These are phyloP conservation scores for Nomada ruficornis DNA, from an alignment of 2,888 invertebrate genomes.

Conservation along the genomic window DNA sequence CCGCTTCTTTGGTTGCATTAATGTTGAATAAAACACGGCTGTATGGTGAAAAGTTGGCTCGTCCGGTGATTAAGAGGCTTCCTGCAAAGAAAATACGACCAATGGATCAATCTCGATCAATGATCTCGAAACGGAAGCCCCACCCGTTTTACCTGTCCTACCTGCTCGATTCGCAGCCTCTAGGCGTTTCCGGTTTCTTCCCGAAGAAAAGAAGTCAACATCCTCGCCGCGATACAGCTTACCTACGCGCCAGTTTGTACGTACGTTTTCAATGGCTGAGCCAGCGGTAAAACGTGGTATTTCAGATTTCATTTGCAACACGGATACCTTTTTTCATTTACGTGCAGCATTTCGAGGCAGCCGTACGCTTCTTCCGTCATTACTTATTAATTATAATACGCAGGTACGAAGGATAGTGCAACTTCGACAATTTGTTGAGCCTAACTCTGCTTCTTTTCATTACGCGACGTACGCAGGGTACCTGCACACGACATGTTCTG, in stretches of 20 bases:
- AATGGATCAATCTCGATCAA: constrained; percentile 64
- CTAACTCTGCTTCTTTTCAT: too few relatives aligned
- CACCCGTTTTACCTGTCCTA: constrained; percentile 71
- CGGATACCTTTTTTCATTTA: neutral
- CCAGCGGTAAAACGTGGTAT: neutral
- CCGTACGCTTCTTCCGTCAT: neutral
- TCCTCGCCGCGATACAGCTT: constrained; percentile 9
- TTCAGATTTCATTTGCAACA: neutral
- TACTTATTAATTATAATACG: too few relatives aligned
- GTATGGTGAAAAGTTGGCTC: constrained; percentile 29
- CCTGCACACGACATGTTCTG: too few relatives aligned
- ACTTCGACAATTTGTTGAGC: too few relatives aligned
- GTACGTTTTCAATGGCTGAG: neutral
- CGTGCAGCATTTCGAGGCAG: too few relatives aligned
- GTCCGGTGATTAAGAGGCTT: constrained; percentile 61
- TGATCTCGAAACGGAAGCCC: constrained; percentile 69
- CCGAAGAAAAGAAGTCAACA: constrained; percentile 40
- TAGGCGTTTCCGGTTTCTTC: constrained; percentile 65
- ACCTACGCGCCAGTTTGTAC: neutral
- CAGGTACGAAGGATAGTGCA: too few relatives aligned
- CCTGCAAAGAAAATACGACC: constrained; percentile 50
- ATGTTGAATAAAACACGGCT: constrained; percentile 5
- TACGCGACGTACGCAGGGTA: too few relatives aligned
- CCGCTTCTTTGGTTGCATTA: constrained; percentile 26
- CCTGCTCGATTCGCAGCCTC: constrained; percentile 47